Percentiles rank a stretch among this genome's conserved stretches.
These are phyloP conservation scores for Quiscalus mexicanus DNA, from an alignment of 2,113 vertebrate genomes.

Conservation along the genomic window DNA sequence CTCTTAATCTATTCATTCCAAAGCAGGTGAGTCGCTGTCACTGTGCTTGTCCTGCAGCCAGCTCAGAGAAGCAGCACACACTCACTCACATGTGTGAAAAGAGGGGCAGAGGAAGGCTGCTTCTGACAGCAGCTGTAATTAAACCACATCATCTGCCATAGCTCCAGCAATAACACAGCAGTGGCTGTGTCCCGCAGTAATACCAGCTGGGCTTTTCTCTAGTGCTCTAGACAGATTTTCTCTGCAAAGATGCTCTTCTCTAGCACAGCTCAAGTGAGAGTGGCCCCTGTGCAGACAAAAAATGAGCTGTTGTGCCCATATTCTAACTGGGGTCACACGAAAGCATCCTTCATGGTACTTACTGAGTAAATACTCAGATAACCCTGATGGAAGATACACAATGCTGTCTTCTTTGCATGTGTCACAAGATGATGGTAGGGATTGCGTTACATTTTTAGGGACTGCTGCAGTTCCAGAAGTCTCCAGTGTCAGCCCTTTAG, in stretches of 20 bases:
- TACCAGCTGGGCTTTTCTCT: neutral
- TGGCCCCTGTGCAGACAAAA: neutral
- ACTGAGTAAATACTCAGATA: neutral
- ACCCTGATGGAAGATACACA: neutral
- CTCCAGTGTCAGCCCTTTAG: neutral
- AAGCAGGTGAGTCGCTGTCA: accelerated
- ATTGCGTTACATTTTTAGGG: neutral
- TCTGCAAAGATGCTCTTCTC: neutral
- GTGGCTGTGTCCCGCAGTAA: neutral
- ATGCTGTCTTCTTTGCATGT: neutral
- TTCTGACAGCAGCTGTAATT: neutral
- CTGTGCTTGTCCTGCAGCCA: neutral
- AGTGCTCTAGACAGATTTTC: neutral
- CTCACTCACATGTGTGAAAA: accelerated
- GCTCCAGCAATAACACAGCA: neutral
- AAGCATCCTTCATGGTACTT: neutral
- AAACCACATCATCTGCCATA: neutral
- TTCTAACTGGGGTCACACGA: neutral
- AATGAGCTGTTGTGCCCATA: neutral
- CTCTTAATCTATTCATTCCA: neutral
- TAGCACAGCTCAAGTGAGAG: neutral
- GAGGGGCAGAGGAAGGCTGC: neutral
- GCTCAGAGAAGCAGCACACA: neutral
- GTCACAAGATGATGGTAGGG: neutral
- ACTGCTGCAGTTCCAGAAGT: neutral